phyloP scores from a whole-genome alignment of 2,888 invertebrate genomes.

The Drosophila mercatorum region DNA sequence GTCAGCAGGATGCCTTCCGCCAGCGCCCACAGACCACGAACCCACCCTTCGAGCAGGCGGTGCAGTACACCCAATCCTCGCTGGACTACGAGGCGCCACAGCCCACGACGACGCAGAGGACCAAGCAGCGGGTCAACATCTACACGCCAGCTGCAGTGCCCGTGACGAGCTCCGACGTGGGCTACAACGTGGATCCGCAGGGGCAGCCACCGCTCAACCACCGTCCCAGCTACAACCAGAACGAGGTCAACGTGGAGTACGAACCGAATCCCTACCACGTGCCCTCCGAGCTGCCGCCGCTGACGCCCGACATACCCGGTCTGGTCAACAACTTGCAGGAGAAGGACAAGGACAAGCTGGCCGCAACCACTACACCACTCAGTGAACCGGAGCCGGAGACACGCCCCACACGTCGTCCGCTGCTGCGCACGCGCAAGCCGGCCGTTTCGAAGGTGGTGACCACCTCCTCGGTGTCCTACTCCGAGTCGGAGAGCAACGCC shows the following conservation, averaged over 20 bases:
- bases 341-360: slow-evolving; percentile 82
- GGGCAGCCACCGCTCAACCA: slow-evolving; percentile 75
- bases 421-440: slow-evolving; percentile 86
- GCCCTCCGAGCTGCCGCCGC: slow-evolving; percentile 86
- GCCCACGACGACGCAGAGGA: slow-evolving; percentile 67
- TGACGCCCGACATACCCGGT: slow-evolving; percentile 87
- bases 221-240: slow-evolving; percentile 78
- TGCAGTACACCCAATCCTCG: slow-evolving; percentile 81
- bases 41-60: slow-evolving; percentile 74
- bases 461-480: slow-evolving; percentile 82
- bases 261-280: slow-evolving; percentile 86
- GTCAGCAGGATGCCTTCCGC: slow-evolving; percentile 83
- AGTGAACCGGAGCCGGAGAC: slow-evolving; percentile 83
- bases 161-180: slow-evolving; percentile 73
- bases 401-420: slow-evolving; percentile 85
- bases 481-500: slow-evolving; percentile 77
- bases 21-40: slow-evolving; percentile 80
- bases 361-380: slow-evolving; percentile 69
- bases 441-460: slow-evolving; percentile 80
- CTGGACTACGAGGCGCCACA: slow-evolving; percentile 71
- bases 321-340: slow-evolving; percentile 88
- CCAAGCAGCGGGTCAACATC: slow-evolving; percentile 79
- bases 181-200: slow-evolving; percentile 63
- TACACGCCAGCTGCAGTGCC: slow-evolving; percentile 78
- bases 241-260: slow-evolving; percentile 83